Conservation (phyloP, 2,888 invertebrate genomes). For the Glomeris marginata region DNA sequence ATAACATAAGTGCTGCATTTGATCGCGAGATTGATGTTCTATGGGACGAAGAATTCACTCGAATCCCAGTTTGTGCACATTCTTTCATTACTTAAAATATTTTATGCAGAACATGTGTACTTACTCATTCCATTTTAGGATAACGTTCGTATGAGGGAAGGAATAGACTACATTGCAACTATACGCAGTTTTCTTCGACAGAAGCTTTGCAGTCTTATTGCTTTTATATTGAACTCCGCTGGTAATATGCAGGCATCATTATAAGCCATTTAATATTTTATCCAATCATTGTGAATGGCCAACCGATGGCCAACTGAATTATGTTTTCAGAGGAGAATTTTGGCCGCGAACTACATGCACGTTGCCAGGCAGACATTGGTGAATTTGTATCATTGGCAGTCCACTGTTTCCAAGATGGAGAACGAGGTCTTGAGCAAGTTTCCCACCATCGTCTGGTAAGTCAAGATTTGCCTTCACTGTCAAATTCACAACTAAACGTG, state of each 20-base stretch:
- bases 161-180: slow-evolving; percentile 31
- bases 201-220: slow-evolving; percentile 26
- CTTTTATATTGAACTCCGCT: slow-evolving; percentile 25
- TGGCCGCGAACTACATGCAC: slow-evolving; percentile 25
- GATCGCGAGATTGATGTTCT: slow-evolving; percentile 22
- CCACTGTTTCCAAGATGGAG: slow-evolving; percentile 29
- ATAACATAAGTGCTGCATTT: slow-evolving; percentile 32
- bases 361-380: slow-evolving; percentile 24
- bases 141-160: slow-evolving; percentile 27
- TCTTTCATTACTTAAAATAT: background rate
- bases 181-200: slow-evolving; percentile 27
- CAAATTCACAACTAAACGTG: background rate
- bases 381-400: slow-evolving; percentile 28
- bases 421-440: slow-evolving; percentile 27
- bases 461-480: slow-evolving; percentile 8
- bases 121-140: slow-evolving; percentile 16
- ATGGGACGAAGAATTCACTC: slow-evolving; percentile 22
- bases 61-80: slow-evolving; percentile 31
- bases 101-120: background rate
- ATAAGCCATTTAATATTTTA: background rate
- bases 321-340: slow-evolving; percentile 21
- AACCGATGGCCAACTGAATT: background rate
- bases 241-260: slow-evolving; percentile 19
- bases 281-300: background rate
- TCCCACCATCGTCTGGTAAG: slow-evolving; percentile 30